Conservation (phyloP, 2,113 vertebrate genomes). For the Nothoprocta perdicaria region DNA sequence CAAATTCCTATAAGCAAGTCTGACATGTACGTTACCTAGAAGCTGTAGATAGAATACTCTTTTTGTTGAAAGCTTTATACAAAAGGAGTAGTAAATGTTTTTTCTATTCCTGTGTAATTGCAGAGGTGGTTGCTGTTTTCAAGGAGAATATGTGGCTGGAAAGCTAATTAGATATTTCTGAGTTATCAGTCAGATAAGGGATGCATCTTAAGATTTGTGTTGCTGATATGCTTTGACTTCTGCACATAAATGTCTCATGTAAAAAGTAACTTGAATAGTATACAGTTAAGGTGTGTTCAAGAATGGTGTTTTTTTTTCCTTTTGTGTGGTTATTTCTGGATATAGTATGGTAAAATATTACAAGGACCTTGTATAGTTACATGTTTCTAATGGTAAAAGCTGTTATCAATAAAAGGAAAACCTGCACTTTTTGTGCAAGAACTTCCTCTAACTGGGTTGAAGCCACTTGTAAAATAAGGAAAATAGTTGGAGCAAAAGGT, state of each 20-base stretch:
- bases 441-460: not conserved
- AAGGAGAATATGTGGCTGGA: not conserved
- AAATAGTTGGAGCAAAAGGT: not conserved
- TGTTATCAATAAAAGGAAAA: not conserved
- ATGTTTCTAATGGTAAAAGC: not conserved
- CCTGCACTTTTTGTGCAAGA: not conserved
- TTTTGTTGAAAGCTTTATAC: not conserved
- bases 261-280: not conserved
- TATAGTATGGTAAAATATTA: not conserved
- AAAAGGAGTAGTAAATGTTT: not conserved
- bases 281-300: rapidly evolving
- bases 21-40: not conserved
- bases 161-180: not conserved
- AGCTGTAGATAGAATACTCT: not conserved
- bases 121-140: not conserved
- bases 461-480: not conserved
- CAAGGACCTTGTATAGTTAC: not conserved
- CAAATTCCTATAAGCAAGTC: not conserved
- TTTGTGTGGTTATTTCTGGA: not conserved
- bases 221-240: not conserved
- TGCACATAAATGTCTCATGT: not conserved
- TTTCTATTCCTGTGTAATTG: rapidly evolving
- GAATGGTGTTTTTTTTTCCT: not conserved
- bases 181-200: not conserved
- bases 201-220: not conserved